Conservation (phyloP, 2,888 invertebrate genomes). For the Polylopha cassiicola region DNA sequence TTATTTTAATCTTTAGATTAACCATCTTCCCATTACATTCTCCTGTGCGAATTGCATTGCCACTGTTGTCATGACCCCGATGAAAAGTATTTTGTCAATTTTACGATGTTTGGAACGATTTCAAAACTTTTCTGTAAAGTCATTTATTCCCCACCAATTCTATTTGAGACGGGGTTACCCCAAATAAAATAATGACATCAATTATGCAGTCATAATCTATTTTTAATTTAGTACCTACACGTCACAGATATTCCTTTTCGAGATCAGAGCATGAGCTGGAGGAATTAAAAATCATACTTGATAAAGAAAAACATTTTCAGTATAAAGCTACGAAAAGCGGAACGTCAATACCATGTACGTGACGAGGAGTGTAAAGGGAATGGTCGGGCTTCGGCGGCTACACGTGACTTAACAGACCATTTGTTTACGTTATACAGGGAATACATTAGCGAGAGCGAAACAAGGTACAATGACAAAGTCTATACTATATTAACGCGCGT, state of each 20-base stretch:
- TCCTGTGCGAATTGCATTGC: neutral
- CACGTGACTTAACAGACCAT: constrained; percentile 36
- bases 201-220: too few relatives aligned
- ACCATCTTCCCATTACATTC: neutral
- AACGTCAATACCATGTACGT: neutral
- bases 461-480: constrained; percentile 40
- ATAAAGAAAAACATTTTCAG: neutral
- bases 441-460: constrained; percentile 46
- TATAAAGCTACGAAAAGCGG: neutral
- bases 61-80: neutral
- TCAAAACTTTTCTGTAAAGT: too few relatives aligned
- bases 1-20: constrained; percentile 1
- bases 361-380: constrained; percentile 13
- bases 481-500: constrained; percentile 36
- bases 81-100: too few relatives aligned
- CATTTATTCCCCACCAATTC: too few relatives aligned
- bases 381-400: constrained; percentile 17
- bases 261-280: neutral
- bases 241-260: too few relatives aligned
- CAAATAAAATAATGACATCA: too few relatives aligned
- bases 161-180: too few relatives aligned
- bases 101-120: constrained; percentile 8
- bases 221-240: too few relatives aligned
- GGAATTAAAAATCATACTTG: neutral
- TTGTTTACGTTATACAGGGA: constrained; percentile 40